A percentile compares a stretch with the other conserved stretches of the same genome.
Evolutionary conservation across 2,797 vertebrate species (phyloP).

Genomic region (Acanthornis magna): DNA sequence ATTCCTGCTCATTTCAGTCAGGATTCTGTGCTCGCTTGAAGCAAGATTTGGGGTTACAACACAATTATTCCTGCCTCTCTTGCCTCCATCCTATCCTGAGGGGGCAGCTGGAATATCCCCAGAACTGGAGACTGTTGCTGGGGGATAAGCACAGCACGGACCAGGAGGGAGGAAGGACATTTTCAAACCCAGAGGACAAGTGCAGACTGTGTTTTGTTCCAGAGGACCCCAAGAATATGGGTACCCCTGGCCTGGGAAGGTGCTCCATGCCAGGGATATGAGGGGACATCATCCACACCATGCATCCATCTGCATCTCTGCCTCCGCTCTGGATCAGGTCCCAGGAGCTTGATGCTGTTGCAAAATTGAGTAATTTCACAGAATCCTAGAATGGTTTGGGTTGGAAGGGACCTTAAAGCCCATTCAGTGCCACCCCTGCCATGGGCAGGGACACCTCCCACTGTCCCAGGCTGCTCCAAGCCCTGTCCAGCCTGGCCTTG

Average conservation of each 20-base stretch:
- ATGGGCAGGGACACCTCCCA: not conserved
- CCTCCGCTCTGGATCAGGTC: not conserved
- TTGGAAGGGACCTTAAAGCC: fast-evolving
- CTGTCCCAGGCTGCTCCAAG: not conserved
- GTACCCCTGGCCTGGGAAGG: not conserved
- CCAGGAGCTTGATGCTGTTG: not conserved
- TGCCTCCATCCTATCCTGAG: not conserved
- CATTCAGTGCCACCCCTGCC: not conserved
- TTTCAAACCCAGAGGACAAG: not conserved
- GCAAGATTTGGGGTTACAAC: not conserved
- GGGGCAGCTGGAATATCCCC: not conserved
- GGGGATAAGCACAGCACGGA: not conserved
- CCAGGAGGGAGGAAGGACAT: not conserved
- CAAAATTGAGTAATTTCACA: not conserved
- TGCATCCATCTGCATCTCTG: not conserved
- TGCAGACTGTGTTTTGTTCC: not conserved
- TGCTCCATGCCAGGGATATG: not conserved
- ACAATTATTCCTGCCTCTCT: not conserved
- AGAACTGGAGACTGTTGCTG: not conserved
- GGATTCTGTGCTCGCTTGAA: not conserved
- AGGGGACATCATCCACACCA: not conserved
- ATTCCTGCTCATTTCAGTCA: not conserved
- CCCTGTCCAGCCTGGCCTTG: not conserved
- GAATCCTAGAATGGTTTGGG: fast-evolving
- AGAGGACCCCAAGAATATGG: not conserved